Conservation (phyloP, 2,113 vertebrate genomes). For the Myotis yumanensis region DNA sequence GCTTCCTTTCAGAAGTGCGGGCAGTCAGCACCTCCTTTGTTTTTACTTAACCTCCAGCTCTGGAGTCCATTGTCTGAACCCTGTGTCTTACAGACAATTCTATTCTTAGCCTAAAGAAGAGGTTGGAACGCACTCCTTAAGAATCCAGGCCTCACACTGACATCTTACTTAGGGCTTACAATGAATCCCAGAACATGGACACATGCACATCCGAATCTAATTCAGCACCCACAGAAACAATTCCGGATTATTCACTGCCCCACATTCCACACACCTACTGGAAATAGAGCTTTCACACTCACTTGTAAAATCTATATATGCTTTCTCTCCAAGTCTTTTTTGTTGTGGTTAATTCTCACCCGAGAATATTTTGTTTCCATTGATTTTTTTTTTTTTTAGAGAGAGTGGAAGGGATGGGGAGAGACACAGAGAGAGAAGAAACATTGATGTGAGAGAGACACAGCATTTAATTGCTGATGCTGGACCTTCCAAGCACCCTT, state of each 20-base stretch:
- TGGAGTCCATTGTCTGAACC: background rate
- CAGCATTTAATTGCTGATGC: background rate
- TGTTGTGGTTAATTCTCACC: too few species aligned
- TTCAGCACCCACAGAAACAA: background rate
- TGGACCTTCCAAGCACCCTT: background rate
- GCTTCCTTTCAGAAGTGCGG: background rate
- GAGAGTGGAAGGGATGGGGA: background rate
- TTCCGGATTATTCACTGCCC: background rate
- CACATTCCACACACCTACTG: background rate
- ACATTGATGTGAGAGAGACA: background rate
- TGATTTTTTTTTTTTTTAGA: background rate
- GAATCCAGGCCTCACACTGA: background rate
- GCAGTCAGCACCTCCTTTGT: background rate
- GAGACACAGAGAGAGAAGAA: background rate
- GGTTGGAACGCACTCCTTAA: background rate
- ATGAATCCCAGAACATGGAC: background rate
- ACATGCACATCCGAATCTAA: background rate
- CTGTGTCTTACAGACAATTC: background rate
- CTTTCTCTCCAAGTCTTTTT: constrained; percentile 4
- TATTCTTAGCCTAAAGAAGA: background rate
- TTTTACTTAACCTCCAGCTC: background rate
- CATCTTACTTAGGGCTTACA: background rate
- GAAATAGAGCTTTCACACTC: background rate
- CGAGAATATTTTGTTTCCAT: background rate
- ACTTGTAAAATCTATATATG: background rate